Percentiles rank a stretch among this genome's conserved stretches.
Conservation (phyloP, 2,797 vertebrate genomes). For the Selene dorsalis region DNA sequence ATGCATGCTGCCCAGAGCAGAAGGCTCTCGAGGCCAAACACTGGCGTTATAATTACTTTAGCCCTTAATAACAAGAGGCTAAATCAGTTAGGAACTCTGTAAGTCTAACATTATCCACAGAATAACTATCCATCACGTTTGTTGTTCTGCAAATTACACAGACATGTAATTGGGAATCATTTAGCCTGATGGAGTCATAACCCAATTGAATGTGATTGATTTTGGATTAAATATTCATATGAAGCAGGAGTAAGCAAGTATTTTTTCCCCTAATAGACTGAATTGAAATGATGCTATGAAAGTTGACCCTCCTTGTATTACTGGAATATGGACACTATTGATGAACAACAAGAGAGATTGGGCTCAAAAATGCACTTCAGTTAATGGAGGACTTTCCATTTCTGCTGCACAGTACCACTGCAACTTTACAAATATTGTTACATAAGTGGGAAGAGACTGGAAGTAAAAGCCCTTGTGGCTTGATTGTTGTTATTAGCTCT, state of each 20-base stretch:
- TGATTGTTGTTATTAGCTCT: slow-evolving; percentile 68
- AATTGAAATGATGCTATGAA: slow-evolving; percentile 61
- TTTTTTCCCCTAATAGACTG: slow-evolving; percentile 40
- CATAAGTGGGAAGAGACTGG: slow-evolving; percentile 41
- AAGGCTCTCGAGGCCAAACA: slow-evolving; percentile 43
- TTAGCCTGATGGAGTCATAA: slow-evolving; percentile 74
- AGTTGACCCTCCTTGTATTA: slow-evolving; percentile 41
- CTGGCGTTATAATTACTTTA: slow-evolving; percentile 72
- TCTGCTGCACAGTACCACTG: background rate
- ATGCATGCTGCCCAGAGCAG: background rate
- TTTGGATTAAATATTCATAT: slow-evolving; percentile 74
- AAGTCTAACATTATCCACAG: slow-evolving; percentile 59
- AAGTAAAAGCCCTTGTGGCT: slow-evolving; percentile 41
- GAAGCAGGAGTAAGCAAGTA: slow-evolving; percentile 17
- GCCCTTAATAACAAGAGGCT: slow-evolving; percentile 69
- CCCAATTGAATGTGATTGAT: slow-evolving; percentile 77
- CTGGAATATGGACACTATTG: slow-evolving; percentile 28
- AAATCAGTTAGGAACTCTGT: slow-evolving; percentile 72
- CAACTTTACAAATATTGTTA: slow-evolving; percentile 31
- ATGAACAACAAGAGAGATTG: slow-evolving; percentile 17
- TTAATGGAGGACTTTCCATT: background rate
- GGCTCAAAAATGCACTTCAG: background rate
- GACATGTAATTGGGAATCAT: slow-evolving; percentile 70
- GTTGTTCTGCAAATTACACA: slow-evolving; percentile 57
- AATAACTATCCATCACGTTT: slow-evolving; percentile 73